These are phyloP conservation scores for Sprattus sprattus DNA, from an alignment of 2,113 vertebrate species.

Conservation along the genomic window DNA sequence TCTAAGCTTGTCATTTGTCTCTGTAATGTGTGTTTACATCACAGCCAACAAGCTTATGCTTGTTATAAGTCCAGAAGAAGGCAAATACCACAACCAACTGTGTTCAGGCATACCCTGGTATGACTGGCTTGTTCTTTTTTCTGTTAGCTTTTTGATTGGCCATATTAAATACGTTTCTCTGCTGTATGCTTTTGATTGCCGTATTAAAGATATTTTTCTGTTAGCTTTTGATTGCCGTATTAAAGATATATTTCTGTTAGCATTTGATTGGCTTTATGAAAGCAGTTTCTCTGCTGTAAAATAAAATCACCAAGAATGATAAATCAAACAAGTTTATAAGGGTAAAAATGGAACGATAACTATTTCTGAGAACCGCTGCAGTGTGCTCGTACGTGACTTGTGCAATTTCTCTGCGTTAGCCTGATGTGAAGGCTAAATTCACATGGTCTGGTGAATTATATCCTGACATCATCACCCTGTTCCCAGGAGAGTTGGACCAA, in stretches of 20 bases:
- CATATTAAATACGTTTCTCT: neutral
- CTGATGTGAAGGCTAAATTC: neutral
- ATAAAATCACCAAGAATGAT: neutral
- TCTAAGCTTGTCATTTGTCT: neutral
- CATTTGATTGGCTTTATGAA: neutral
- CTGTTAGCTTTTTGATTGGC: neutral
- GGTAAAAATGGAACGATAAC: neutral
- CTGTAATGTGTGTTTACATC: slow-evolving; percentile 7
- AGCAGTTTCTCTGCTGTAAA: neutral
- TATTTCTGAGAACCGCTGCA: neutral
- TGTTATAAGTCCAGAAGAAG: neutral
- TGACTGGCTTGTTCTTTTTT: neutral
- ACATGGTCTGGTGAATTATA: slow-evolving; percentile 37
- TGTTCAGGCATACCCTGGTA: neutral
- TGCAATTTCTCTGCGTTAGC: neutral
- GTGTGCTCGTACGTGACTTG: neutral
- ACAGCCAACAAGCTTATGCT: neutral
- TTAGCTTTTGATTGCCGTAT: too few relatives aligned
- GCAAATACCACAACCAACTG: neutral
- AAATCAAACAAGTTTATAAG: neutral
- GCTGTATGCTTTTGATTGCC: neutral
- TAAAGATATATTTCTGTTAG: neutral
- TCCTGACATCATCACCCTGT: slow-evolving; percentile 56
- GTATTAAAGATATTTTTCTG: too few relatives aligned
- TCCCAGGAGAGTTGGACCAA: slow-evolving; percentile 60